Percentiles rank a stretch among this genome's conserved stretches.
These are phyloP conservation scores for Calliopum simillimum DNA, from an alignment of 2,888 invertebrate species.

Conservation along the genomic window DNA sequence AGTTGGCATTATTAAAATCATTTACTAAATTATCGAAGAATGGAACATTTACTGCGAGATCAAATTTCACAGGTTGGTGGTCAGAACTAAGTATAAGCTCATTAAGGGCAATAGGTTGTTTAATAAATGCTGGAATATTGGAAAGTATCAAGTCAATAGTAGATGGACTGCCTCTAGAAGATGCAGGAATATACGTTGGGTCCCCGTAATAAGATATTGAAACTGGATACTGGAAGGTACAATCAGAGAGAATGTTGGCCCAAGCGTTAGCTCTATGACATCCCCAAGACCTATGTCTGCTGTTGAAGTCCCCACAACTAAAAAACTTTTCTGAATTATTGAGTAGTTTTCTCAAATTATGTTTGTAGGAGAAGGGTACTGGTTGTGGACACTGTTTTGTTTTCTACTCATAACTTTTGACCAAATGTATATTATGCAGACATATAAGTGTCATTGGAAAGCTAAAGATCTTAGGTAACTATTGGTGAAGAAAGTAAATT, in stretches of 20 bases:
- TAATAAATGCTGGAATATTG: slow-evolving; percentile 24
- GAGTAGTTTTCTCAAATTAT: slow-evolving; percentile 32
- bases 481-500: too few relatives aligned
- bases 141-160: slow-evolving; percentile 31
- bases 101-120: slow-evolving; percentile 19
- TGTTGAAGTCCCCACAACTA: slow-evolving; percentile 38
- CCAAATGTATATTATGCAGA: too few relatives aligned
- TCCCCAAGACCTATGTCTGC: slow-evolving; percentile 38
- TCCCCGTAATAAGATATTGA: slow-evolving; percentile 12
- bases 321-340: slow-evolving; percentile 17
- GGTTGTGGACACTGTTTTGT: too few relatives aligned
- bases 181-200: slow-evolving; percentile 34
- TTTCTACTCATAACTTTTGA: too few relatives aligned
- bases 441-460: too few relatives aligned
- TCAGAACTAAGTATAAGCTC: slow-evolving; percentile 35
- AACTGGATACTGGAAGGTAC: slow-evolving; percentile 19
- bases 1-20: neutral
- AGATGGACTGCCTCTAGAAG: slow-evolving; percentile 17
- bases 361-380: too few relatives aligned
- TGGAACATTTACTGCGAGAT: neutral
- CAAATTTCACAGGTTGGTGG: slow-evolving; percentile 27
- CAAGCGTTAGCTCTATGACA: slow-evolving; percentile 37
- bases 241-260: slow-evolving; percentile 37
- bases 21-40: neutral
- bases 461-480: too few relatives aligned